Conservation (phyloP, 2,113 vertebrate genomes). For the Larimichthys crocea region DNA sequence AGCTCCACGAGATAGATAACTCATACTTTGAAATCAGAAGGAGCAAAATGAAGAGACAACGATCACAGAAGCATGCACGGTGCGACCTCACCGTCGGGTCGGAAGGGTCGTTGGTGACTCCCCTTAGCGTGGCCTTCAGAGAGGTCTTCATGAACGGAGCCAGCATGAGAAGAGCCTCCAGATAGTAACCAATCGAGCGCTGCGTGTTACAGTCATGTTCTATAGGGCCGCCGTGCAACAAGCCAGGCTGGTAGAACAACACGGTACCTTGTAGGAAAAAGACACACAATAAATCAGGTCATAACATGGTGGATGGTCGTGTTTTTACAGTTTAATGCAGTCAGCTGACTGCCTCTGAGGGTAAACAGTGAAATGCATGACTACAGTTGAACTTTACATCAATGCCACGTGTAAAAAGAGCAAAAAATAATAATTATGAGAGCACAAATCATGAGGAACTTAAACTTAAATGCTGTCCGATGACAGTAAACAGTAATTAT, state of each 20-base stretch:
- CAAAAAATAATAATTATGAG: too few species aligned
- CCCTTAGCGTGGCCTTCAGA: slow-evolving; percentile 89
- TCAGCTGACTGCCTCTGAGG: neutral
- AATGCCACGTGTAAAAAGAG: neutral
- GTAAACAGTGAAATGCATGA: too few species aligned
- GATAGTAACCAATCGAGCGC: slow-evolving; percentile 93
- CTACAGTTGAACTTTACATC: neutral
- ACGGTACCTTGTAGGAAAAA: slow-evolving; percentile 86
- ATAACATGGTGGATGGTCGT: too few species aligned
- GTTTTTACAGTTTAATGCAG: neutral
- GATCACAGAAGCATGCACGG: neutral
- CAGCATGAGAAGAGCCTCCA: slow-evolving; percentile 93
- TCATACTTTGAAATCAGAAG: neutral
- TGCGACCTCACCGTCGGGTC: slow-evolving; percentile 91
- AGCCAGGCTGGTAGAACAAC: slow-evolving; percentile 94
- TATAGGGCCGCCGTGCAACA: slow-evolving; percentile 89
- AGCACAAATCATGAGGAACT: too few species aligned
- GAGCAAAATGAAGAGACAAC: neutral
- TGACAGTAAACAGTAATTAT: slow-evolving; percentile 18
- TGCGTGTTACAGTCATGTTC: slow-evolving; percentile 93
- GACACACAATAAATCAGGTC: neutral
- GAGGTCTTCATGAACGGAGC: slow-evolving; percentile 96
- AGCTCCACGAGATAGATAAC: neutral
- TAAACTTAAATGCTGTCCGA: neutral
- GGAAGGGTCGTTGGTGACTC: slow-evolving; percentile 92